Conservation (phyloP, 2,797 vertebrate species). For the Ambastaia sidthimunki region DNA sequence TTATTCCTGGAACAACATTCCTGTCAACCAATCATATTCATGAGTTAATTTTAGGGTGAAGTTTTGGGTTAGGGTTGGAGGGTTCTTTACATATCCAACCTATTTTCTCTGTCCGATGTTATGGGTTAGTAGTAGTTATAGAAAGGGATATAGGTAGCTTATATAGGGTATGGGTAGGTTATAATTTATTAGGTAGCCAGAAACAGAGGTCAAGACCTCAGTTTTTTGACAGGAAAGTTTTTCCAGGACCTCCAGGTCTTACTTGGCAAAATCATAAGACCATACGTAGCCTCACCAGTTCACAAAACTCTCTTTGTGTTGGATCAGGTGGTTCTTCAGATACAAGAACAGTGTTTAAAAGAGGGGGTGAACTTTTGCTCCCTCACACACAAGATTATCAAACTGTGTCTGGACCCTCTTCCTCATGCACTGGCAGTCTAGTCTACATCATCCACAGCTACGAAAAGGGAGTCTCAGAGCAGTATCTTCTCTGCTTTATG, state of each 20-base stretch:
- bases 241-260: not conserved
- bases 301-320: constrained; percentile 36
- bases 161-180: no score
- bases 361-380: constrained; percentile 33
- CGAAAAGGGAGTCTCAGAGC: constrained; percentile 46
- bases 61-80: no score
- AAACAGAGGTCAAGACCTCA: no score
- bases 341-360: constrained; percentile 34
- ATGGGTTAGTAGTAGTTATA: no score
- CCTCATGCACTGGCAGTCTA: constrained; percentile 22
- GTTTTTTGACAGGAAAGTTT: no score
- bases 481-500: constrained; percentile 34
- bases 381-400: constrained; percentile 17
- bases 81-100: no score
- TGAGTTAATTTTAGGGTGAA: no score
- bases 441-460: constrained; percentile 22
- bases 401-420: constrained; percentile 33
- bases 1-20: no score
- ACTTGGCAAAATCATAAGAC: constrained; percentile 8
- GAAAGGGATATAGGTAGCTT: no score
- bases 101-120: no score
- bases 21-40: no score
- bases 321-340: constrained; percentile 39
- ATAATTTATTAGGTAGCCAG: no score
- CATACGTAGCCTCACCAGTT: not conserved